Evolutionary conservation across 2,113 vertebrate genomes (phyloP), one percentile per base, ranked within the genome.

Genomic region (Megaleporinus macrocephalus): DNA sequence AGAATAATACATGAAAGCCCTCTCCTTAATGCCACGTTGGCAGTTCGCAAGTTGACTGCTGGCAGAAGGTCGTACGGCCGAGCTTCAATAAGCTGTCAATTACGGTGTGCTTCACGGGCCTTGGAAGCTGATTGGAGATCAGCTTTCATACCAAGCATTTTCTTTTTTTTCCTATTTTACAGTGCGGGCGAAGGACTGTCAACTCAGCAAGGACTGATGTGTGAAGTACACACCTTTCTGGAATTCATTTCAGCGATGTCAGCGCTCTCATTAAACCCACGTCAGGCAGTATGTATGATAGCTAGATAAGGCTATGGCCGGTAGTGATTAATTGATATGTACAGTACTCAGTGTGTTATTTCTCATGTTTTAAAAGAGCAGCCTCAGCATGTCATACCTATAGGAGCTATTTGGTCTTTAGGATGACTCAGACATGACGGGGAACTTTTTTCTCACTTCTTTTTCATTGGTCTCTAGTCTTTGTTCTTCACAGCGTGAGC

Each of bases 1-100:
- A 68, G 87, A 89, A 91, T 90, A 88, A 89, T 71, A 88, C 86
- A 88, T 89, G 80, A 88, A 79, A 44, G 68, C 22, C 49, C 27
- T 73, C 30, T 71, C 69, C 30, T 83, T 72, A 78, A 62, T 41
- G 9, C 73, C 62, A 61, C 49, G 53, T 47, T 29, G 87, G 78
- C 71, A 86, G 78, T 77, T 73, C 65, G 29, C 63, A 30, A 79
- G 55, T 80, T 84, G 76, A 75, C 65, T 22, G 44, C 24, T 33
- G 44, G 63, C 59, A 41, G 85, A 84, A 74, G 69, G 70, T 80
- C 29, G 59, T 66, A 36, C 61, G 10, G 66, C 41, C 66, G 68
- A 68, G 59, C 65, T 85, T 85, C 84, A 70, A 55, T 79, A 79
- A 71, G 51, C 49, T 79, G 76, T 82, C 80, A 82, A 75, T 82